Conservation (phyloP, 64 coral and sea anemone genomes). For the Porites australiensis region DNA sequence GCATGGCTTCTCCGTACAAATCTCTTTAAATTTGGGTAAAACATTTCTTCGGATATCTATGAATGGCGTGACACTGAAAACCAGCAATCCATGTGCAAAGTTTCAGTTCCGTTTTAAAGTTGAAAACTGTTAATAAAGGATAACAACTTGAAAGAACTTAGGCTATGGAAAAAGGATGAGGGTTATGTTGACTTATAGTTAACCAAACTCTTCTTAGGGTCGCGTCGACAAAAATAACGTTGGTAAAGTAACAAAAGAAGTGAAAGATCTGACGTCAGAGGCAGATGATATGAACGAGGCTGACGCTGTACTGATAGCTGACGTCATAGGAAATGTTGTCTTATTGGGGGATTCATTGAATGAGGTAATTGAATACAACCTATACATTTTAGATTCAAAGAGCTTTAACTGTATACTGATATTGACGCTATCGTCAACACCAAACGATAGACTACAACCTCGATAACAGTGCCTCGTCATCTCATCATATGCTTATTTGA, state of each 20-base stretch:
- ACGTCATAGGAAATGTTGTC: conserved; percentile 40
- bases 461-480: too few relatives aligned
- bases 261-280: conserved; percentile 20
- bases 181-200: too few relatives aligned
- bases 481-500: too few relatives aligned
- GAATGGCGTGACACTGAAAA: too few relatives aligned
- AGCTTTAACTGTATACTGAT: too few relatives aligned
- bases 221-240: conserved; percentile 6
- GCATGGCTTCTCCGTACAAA: too few relatives aligned
- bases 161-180: neutral
- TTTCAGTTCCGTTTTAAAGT: too few relatives aligned
- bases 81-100: neutral
- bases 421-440: too few relatives aligned
- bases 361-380: conserved; percentile 28
- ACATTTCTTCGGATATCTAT: too few relatives aligned
- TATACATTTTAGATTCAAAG: neutral
- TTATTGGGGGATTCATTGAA: conserved; percentile 42
- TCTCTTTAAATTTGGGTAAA: too few relatives aligned
- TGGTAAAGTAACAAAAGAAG: conserved; percentile 22
- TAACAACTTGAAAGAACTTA: neutral
- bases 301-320: conserved; percentile 55
- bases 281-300: conserved; percentile 57
- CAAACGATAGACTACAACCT: too few relatives aligned
- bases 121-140: too few relatives aligned
- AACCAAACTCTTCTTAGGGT: neutral